Evolutionary conservation across 2,888 invertebrate species (phyloP).

Genomic region (Brachyptera putata): DNA sequence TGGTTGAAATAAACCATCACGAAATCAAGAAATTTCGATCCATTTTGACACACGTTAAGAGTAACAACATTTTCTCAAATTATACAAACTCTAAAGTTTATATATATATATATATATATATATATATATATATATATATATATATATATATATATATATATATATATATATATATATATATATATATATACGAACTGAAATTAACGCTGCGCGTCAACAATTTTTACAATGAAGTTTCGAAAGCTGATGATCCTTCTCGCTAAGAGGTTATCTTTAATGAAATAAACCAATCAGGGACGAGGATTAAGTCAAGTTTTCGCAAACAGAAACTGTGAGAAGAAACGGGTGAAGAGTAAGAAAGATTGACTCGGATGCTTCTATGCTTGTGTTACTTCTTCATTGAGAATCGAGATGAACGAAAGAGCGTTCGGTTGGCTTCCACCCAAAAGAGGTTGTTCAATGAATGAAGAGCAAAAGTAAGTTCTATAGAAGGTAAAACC

Average conservation of each 20-base stretch:
- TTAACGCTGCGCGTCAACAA: neutral
- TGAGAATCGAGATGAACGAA: neutral
- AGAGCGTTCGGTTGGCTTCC: conserved; percentile 22
- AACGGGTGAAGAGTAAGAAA: conserved; percentile 23
- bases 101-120: too few species aligned
- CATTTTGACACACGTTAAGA: too few species aligned
- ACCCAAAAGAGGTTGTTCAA: conserved; percentile 28
- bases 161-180: too few species aligned
- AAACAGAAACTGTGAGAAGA: conserved; percentile 22
- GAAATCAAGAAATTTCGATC: too few species aligned
- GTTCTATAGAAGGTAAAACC: neutral
- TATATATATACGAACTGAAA: too few species aligned
- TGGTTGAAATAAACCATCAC: too few species aligned
- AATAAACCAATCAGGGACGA: conserved; percentile 19
- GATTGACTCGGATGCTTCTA: conserved; percentile 21
- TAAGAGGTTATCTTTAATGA: conserved; percentile 28
- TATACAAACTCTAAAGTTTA: too few species aligned
- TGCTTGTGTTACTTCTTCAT: neutral
- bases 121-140: too few species aligned
- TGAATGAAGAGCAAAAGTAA: neutral
- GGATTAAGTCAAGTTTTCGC: conserved; percentile 25
- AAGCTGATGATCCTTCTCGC: neutral
- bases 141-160: too few species aligned
- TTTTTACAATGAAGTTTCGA: neutral
- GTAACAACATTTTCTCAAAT: too few species aligned